Conservation (phyloP, 2,113 vertebrate genomes). For the Odontophorus gujanensis region DNA sequence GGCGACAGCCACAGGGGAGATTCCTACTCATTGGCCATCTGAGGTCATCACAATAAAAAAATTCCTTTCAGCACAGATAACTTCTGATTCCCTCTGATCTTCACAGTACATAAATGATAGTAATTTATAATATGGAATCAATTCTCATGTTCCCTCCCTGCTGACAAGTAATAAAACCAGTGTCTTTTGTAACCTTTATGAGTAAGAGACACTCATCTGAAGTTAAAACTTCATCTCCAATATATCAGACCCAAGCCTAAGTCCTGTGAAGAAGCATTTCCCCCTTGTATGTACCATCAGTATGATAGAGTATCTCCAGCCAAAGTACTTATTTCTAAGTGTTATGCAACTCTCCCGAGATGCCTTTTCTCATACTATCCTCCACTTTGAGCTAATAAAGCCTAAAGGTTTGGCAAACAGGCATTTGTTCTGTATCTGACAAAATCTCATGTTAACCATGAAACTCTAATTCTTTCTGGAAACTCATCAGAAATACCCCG, state of each 20-base stretch:
- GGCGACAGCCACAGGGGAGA: background rate
- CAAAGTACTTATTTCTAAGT: background rate
- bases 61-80: background rate
- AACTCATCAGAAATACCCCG: background rate
- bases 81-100: background rate
- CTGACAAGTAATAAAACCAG: background rate
- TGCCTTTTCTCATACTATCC: background rate
- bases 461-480: background rate
- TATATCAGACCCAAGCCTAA: background rate
- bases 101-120: background rate
- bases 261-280: background rate
- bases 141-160: background rate
- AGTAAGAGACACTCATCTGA: background rate
- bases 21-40: background rate
- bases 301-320: background rate
- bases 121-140: background rate
- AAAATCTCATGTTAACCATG: background rate
- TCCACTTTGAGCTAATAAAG: background rate
- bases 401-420: background rate
- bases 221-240: background rate
- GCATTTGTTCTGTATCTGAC: background rate
- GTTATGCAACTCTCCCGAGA: background rate
- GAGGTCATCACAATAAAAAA: rapidly evolving
- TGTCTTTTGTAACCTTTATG: background rate
- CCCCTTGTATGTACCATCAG: background rate